These are phyloP conservation scores for Lampropteryx suffumata DNA, from an alignment of 2,888 invertebrate species.

Conservation along the genomic window DNA sequence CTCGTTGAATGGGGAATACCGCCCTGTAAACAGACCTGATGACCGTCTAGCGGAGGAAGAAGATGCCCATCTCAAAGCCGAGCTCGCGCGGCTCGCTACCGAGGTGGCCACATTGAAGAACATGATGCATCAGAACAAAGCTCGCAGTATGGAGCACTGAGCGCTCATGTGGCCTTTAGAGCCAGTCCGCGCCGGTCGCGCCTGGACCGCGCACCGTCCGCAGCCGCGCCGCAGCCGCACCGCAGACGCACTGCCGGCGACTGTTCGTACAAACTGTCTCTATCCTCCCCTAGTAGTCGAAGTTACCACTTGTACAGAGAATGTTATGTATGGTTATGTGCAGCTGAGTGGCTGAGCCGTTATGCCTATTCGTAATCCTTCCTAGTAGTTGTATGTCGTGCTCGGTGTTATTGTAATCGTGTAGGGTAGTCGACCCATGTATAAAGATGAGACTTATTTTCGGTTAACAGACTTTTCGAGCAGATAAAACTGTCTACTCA, in stretches of 20 bases:
- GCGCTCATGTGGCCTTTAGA: constrained; percentile 48
- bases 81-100: constrained; percentile 93
- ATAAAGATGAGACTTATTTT: constrained; percentile 67
- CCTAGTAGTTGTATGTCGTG: constrained; percentile 73
- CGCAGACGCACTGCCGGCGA: constrained; percentile 38
- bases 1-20: constrained; percentile 89
- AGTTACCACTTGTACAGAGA: constrained; percentile 80
- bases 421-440: constrained; percentile 52
- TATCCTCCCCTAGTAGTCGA: constrained; percentile 64
- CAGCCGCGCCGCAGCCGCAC: constrained; percentile 39
- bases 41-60: constrained; percentile 80
- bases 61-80: constrained; percentile 90
- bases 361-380: constrained; percentile 73
- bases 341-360: constrained; percentile 77
- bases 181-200: constrained; percentile 42
- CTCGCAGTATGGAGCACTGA: constrained; percentile 76
- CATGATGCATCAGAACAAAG: constrained; percentile 87
- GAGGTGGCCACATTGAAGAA: constrained; percentile 96
- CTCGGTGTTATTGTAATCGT: constrained; percentile 55
- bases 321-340: constrained; percentile 68
- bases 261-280: constrained; percentile 71
- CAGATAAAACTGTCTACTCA: constrained; percentile 81
- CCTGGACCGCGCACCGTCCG: constrained; percentile 53
- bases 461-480: constrained; percentile 79
- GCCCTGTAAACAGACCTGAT: constrained; percentile 62